Evolutionary conservation across 64 coral and sea anemone species (phyloP).

Genomic region (Dendrophyllia cribrosa): DNA sequence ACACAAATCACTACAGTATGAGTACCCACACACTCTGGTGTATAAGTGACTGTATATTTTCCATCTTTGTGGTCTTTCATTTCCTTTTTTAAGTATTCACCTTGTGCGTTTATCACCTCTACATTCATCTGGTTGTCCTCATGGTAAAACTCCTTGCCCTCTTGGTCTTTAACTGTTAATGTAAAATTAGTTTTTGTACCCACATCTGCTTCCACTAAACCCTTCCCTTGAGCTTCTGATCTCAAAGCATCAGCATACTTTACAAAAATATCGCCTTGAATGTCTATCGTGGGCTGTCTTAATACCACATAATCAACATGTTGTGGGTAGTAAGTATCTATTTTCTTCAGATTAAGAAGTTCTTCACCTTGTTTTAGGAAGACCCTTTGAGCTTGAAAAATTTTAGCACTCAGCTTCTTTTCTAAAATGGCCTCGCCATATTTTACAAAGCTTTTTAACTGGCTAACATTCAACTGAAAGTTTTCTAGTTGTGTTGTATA

Average conservation of each 20-base stretch:
- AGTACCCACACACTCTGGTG: not conserved
- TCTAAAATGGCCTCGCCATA: slow-evolving; percentile 11
- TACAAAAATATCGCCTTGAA: slow-evolving; percentile 14
- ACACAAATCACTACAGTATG: not conserved
- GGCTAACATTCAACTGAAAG: slow-evolving; percentile 19
- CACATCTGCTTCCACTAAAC: not conserved
- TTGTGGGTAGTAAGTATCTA: not conserved
- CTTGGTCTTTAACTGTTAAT: not conserved
- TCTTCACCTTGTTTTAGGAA: not conserved
- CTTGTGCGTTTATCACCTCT: not conserved
- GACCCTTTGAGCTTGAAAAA: slow-evolving; percentile 16
- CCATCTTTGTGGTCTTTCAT: slow-evolving; percentile 11
- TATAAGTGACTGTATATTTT: slow-evolving; percentile 23
- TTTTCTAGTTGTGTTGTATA: slow-evolving; percentile 1
- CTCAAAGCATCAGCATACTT: slow-evolving; percentile 2
- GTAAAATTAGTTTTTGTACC: not conserved
- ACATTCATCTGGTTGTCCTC: slow-evolving; percentile 26
- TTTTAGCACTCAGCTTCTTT: slow-evolving; percentile 27
- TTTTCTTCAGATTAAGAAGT: slow-evolving; percentile 5
- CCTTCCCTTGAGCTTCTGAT: not conserved
- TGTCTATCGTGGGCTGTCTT: not conserved
- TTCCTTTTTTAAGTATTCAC: not conserved
- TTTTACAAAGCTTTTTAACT: slow-evolving; percentile 35
- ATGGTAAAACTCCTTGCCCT: slow-evolving; percentile 19
- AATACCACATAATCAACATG: not conserved